A percentile compares a stretch with the other conserved stretches of the same genome.
phyloP scores from a whole-genome alignment of 2,797 vertebrate species.

The Antennarius maculatus region DNA sequence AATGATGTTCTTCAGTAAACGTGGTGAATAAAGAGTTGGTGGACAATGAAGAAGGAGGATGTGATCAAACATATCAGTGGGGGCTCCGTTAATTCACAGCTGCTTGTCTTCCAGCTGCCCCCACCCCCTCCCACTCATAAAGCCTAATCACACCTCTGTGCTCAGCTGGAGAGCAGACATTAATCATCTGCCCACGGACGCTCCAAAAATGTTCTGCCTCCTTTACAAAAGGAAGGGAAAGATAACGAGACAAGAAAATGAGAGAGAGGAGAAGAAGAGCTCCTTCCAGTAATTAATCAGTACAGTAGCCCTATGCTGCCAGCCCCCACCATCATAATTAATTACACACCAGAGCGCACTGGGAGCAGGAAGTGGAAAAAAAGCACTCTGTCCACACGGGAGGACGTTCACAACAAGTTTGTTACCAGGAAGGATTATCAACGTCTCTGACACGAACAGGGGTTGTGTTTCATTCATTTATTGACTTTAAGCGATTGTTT shows the following conservation, averaged over 20 bases:
- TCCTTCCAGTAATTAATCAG: conserved; percentile 76
- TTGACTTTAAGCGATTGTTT: no score
- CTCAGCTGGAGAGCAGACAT: conserved; percentile 37
- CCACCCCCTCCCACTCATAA: conserved; percentile 22
- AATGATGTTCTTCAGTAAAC: neutral
- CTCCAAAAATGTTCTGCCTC: conserved; percentile 55
- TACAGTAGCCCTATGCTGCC: conserved; percentile 71
- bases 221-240: conserved; percentile 47
- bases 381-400: conserved; percentile 33
- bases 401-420: no score
- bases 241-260: conserved; percentile 52
- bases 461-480: no score
- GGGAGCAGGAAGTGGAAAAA: conserved; percentile 49
- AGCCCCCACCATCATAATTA: conserved; percentile 79
- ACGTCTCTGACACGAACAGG: no score
- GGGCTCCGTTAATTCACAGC: conserved; percentile 7
- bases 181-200: conserved; percentile 58
- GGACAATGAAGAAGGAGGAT: neutral
- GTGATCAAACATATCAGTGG: neutral
- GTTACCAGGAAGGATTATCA: no score
- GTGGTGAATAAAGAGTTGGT: neutral
- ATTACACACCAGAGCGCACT: conserved; percentile 75
- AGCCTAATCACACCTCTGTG: conserved; percentile 44
- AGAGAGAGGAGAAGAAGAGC: conserved; percentile 32
- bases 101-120: conserved; percentile 20